Evolutionary conservation across 2,888 invertebrate species (phyloP).

Genomic region (Matsumyia berberina): DNA sequence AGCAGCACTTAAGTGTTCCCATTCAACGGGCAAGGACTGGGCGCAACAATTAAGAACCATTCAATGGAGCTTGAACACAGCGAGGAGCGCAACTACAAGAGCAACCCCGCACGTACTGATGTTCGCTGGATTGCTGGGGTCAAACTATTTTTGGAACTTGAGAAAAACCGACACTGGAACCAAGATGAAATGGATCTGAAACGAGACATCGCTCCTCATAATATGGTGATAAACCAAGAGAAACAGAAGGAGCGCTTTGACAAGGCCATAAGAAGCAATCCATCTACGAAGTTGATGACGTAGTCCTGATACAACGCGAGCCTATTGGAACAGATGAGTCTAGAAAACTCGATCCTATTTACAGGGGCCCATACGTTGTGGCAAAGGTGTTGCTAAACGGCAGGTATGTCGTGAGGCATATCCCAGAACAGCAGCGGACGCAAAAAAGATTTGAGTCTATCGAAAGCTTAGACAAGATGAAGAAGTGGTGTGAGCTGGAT

Average conservation of each 20-base stretch:
- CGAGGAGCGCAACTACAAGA: constrained; percentile 2
- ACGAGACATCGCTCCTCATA: background rate
- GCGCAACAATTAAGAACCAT: constrained; percentile 4
- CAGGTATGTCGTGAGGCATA: constrained; percentile 50
- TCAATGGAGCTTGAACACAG: background rate
- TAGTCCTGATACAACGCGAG: background rate
- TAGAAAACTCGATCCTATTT: too few relatives aligned
- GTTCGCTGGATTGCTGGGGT: constrained; percentile 2
- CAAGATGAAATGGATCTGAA: constrained; percentile 28
- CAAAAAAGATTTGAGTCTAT: constrained; percentile 24
- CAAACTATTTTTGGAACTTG: constrained; percentile 2
- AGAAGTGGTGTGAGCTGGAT: constrained; percentile 21
- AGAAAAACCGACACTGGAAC: background rate
- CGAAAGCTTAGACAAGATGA: constrained; percentile 10
- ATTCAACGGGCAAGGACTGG: constrained; percentile 6
- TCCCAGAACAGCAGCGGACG: constrained; percentile 41
- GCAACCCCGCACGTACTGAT: constrained; percentile 5
- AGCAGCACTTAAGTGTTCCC: too few relatives aligned
- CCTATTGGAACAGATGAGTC: too few relatives aligned
- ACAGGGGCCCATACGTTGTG: constrained; percentile 18
- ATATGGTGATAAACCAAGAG: background rate
- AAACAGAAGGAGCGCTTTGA: too few relatives aligned
- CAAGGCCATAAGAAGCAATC: too few relatives aligned
- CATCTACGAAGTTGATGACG: background rate
- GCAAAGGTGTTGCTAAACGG: constrained; percentile 71